Evolutionary conservation across 2,888 invertebrate genomes (phyloP), one percentile per base, ranked within the genome.

Genomic region (Leptura quadrifasciata): DNA sequence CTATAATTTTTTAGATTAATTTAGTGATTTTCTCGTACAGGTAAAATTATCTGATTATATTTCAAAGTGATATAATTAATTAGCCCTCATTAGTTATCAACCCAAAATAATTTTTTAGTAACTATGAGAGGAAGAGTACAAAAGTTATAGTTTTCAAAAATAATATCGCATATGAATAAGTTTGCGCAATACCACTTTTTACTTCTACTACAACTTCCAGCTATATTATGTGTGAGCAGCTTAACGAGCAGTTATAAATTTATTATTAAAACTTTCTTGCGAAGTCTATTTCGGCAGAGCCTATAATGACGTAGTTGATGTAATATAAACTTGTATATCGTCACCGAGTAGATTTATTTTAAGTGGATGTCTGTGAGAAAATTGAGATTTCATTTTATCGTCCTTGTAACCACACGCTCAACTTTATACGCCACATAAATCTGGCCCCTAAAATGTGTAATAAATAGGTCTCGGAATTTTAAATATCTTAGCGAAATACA

Each of bases 351-450:
- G 39, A 39, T 27, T 39, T 47, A 24, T 20, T 63, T 24, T 65
- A 65, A 65, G 65, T 65, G 65, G 65, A 21, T n/a, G 52, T 21
- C 54, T 54, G n/a, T 47, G 54, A 65, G 54, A 65, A 65, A 27
- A 47, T 57, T 27, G 31, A 55, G 17, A 55, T 27, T 68, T 27
- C 21, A n/a, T 20, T 31, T 54, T 54, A 31, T 31, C 35, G 31
- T 18, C 68, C n/a, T 55, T 35, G 57, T 20, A 58, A 54, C 58
- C 58, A 58, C 31, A 69, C 58, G 9, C 57, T n/a, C 20, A 35
- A 58, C 58, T 69, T 68, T 69, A 69, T 57, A 39, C 35, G 18
- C 31, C 55, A 57, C 27, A 55, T 68, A 27, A 68, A 55, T 12
- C 20, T 39, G 18, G 35, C 58, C 57, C 20, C 57, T 39, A 18